phyloP scores from a whole-genome alignment of 2,888 invertebrate species.

The Drosophila lutescens region DNA sequence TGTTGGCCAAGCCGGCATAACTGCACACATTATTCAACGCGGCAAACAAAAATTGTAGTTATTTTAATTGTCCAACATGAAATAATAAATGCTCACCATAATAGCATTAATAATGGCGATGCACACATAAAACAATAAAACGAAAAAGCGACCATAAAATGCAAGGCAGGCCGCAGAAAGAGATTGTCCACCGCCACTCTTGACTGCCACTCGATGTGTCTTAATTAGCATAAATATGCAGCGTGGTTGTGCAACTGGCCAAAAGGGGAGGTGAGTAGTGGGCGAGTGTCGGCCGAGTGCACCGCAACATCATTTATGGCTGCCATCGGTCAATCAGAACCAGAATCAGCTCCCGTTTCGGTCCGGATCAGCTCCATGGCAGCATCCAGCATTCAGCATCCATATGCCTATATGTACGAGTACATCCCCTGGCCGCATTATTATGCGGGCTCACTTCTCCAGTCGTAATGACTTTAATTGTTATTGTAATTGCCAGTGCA shows the following conservation, averaged over 20 bases:
- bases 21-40: constrained; percentile 45
- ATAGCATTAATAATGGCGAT: constrained; percentile 69
- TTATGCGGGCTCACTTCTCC: constrained; percentile 58
- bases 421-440: constrained; percentile 52
- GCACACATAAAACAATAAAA: constrained; percentile 66
- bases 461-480: constrained; percentile 51
- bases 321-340: constrained; percentile 60
- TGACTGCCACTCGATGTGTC: constrained; percentile 61
- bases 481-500: constrained; percentile 62
- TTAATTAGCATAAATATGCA: constrained; percentile 74
- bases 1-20: constrained; percentile 30
- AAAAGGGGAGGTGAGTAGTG: constrained; percentile 20
- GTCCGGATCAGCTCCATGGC: background rate
- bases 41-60: constrained; percentile 34
- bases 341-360: constrained; percentile 34
- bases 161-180: constrained; percentile 56
- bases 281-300: constrained; percentile 54
- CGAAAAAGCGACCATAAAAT: constrained; percentile 63
- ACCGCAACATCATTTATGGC: constrained; percentile 59
- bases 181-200: constrained; percentile 31
- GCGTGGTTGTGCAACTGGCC: constrained; percentile 46
- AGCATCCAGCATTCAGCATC: constrained; percentile 3
- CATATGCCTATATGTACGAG: background rate
- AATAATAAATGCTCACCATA: constrained; percentile 68
- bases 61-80: constrained; percentile 53